Base-by-base conservation (phyloP, 2,797 vertebrate species). In the Luscinia luscinia region DNA sequence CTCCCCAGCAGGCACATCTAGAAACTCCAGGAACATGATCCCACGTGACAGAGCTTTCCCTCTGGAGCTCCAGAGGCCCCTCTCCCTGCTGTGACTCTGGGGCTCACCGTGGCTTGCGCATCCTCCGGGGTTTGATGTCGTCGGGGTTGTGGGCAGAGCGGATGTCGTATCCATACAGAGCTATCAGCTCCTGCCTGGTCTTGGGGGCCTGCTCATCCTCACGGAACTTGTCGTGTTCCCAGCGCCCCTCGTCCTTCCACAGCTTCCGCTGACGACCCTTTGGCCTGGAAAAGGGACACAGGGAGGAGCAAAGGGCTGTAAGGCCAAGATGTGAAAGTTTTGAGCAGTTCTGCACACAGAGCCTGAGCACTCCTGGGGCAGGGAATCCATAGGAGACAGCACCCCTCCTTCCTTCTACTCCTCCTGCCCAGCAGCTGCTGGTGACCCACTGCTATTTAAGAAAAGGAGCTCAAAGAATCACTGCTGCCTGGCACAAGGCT, bases 201-300 rank as follows among this genome's bases (percentile, higher is more conserved):
- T 99, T 99, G 3, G 99, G 99, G 13, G 98, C 99, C 96, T 99
- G 99, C 87, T 99, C 99, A 28, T 99, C 99, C 97, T 99, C 99
- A 34, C 99, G 98, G 97, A 99, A 99, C 36, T 96, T 98, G 96
- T 99, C 99, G 0, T 99, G 99, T 9, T 99, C 99, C 99, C 99
- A 99, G 55, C 99, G 98, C 10, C 99, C 99, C 90, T 99, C 99
- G 3, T 99, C 99, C 93, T 99, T 99, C 99, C 99, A 99, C 52
- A 99, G 93, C 96, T 99, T 99, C 87, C 99, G 97, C 96, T 99
- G 99, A 4, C 99, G 97, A 16, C 98, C 99, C 94, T 99, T 99
- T 0, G 99, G 99, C 92, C 99, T 99, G 95, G 46, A 75, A 52
- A 17, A 77, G 74, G 82, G 45, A 27, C 38, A 86, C 32, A 13